These are phyloP conservation scores for Xanthia togata DNA, from an alignment of 2,888 invertebrate species.

Conservation along the genomic window DNA sequence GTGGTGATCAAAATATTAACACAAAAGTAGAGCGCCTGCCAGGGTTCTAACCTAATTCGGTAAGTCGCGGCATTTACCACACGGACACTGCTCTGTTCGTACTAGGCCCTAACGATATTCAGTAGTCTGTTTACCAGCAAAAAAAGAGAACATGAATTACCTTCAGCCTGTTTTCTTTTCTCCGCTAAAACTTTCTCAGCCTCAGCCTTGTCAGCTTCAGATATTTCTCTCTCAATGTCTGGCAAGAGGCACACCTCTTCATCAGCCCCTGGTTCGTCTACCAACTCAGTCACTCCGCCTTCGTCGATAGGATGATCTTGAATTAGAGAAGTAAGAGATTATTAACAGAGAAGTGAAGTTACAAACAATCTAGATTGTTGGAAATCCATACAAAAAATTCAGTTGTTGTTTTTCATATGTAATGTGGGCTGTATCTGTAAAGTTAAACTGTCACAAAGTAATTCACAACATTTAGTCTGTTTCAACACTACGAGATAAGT, in stretches of 20 bases:
- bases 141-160: slow-evolving; percentile 36
- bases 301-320: slow-evolving; percentile 67
- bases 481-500: not conserved
- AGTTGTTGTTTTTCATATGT: not conserved
- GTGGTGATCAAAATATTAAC: too few relatives aligned
- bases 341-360: too few relatives aligned
- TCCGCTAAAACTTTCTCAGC: slow-evolving; percentile 88
- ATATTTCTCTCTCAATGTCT: slow-evolving; percentile 92
- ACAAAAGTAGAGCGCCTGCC: too few relatives aligned
- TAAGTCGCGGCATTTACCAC: too few relatives aligned
- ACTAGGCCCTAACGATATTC: not conserved
- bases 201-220: slow-evolving; percentile 92
- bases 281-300: slow-evolving; percentile 76
- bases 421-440: not conserved
- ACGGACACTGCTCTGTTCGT: too few relatives aligned
- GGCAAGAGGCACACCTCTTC: slow-evolving; percentile 93
- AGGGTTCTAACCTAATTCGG: too few relatives aligned
- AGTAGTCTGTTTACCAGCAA: not conserved
- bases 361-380: not conserved
- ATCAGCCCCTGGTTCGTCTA: slow-evolving; percentile 91
- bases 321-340: slow-evolving; percentile 1
- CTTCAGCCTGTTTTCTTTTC: slow-evolving; percentile 83
- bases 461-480: not conserved
- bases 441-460: not conserved
- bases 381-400: not conserved